Base-by-base conservation (phyloP, 2,797 vertebrate species). In the Alcedo atthis region DNA sequence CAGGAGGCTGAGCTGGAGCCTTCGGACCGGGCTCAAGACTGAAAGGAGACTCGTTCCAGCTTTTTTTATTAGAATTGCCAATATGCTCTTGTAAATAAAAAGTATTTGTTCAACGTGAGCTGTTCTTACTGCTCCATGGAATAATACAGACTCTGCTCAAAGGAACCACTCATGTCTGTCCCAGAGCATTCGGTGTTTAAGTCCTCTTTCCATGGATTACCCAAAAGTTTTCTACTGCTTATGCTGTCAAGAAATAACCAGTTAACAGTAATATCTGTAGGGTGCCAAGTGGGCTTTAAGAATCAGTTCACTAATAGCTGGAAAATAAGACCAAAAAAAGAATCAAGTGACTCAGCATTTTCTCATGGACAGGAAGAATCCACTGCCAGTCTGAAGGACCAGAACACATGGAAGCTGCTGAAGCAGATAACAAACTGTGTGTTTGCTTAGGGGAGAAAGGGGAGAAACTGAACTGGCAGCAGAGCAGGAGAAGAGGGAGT, bases 71-170 rank as follows among this genome's bases (percentile, higher is more conserved):
- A 71, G 77, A 96, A 71, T 22, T 55, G 54, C 85, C 81, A 67
- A 33, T 62, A 69, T 13, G 7, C 15, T 83, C 54, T 81, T 95
- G 93, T 96, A 96, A 96, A 96, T 96, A 96, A 96, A 96, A 96
- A 87, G 40, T 85, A 87, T 80, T 90, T 94, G 81, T 92, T 94
- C 59, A 80, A 69, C n/a, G 37, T 71, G 64, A 80, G 33, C 7
- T 87, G 57, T 80, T 90, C 53, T 30, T 28, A 14, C 76, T 68
- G 30, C 75, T 74, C 74, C 16, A 15, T 25, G 8, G 53, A 80
- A 7, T 62, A 71, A 51, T 19, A 53, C 2, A 51, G 51, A 26
- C 30, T 85, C 42, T 87, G 45, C 25, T 49, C 21, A 37, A 51
- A 89, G 43, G 28, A 90, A 42, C 54, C 40, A 37, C 37, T 32